Base-by-base conservation (phyloP, 1,140 invertebrate species). In the Pogonognathellus flavescens region DNA sequence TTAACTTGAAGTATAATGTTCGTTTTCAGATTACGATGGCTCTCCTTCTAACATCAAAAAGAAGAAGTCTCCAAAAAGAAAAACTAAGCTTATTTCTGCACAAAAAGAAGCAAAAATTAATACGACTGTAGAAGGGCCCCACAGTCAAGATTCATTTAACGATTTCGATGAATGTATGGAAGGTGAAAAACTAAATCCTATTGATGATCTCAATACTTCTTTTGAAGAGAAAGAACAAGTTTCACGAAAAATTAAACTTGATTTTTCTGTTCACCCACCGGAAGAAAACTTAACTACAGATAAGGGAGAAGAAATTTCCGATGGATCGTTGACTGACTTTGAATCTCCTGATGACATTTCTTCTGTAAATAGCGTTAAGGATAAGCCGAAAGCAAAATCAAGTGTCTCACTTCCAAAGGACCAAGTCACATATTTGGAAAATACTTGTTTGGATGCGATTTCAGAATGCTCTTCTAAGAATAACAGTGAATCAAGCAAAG, bases 141-240 rank as follows among this genome's bases (percentile, higher is more conserved):
- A 18, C 16, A 76, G 70, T n/a, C 70, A 50, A 50, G 70, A 50
- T 18, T 76, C 70, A 18, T 49, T 76, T 49, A 11, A 41, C 13
- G 70, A 76, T 49, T 76, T 76, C 16, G 70, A 76, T 16, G 41
- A 76, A 14, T 76, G 70, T 11, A 76, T 76, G 70, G 31, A 16
- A 6, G 49, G 49, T 9, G 70, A 76, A 76, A 41, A 76, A 49
- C 7, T 76, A 14, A n/a, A 41, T 76, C 70, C 70, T 2, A 31
- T 76, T 49, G 31, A 41, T 7, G 70, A 76, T 76, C 70, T 59
- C 9, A 20, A 82, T 25, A 57, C 80, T 4, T 82, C 80, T 3
- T 82, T 59, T 55, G 55, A 82, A 10, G 55, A 82, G 0, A 13
- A 25, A 22, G 80, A 59, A 9, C n/a, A 14, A 53, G 10, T 10